Evolutionary conservation across 2,888 invertebrate species (phyloP).

Genomic region (Cryptophagus acutangulus): DNA sequence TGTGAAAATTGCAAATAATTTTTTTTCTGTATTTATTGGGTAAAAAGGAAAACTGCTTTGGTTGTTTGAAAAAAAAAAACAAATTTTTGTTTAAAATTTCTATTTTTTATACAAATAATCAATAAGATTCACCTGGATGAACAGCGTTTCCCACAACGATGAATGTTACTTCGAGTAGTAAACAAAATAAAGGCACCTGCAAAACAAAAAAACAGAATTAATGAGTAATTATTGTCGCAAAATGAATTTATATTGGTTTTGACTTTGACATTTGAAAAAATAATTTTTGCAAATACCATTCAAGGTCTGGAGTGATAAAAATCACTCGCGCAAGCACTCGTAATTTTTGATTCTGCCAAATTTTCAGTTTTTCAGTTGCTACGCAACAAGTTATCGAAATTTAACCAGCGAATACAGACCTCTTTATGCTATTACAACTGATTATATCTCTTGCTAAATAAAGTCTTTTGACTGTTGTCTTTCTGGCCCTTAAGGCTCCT

Average conservation of each 20-base stretch:
- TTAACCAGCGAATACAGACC: no score
- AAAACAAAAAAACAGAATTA: slow-evolving; percentile 24
- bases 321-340: no score
- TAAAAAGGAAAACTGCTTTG: neutral
- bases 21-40: neutral
- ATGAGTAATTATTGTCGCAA: slow-evolving; percentile 1
- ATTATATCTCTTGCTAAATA: no score
- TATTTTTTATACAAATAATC: neutral
- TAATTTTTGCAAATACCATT: no score
- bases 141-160: slow-evolving; percentile 43
- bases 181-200: slow-evolving; percentile 45
- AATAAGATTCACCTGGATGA: slow-evolving; percentile 43
- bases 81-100: neutral
- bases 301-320: no score
- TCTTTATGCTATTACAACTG: no score
- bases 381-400: no score
- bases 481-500: no score
- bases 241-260: slow-evolving; percentile 4
- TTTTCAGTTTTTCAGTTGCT: no score
- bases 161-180: slow-evolving; percentile 44
- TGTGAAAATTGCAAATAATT: neutral
- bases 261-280: no score
- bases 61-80: neutral
- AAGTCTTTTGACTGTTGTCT: no score
- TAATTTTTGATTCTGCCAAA: no score